A percentile compares a stretch with the other conserved stretches of the same genome.
These are phyloP conservation scores for Rutpela maculata DNA, from an alignment of 2,888 invertebrate species.

Conservation along the genomic window DNA sequence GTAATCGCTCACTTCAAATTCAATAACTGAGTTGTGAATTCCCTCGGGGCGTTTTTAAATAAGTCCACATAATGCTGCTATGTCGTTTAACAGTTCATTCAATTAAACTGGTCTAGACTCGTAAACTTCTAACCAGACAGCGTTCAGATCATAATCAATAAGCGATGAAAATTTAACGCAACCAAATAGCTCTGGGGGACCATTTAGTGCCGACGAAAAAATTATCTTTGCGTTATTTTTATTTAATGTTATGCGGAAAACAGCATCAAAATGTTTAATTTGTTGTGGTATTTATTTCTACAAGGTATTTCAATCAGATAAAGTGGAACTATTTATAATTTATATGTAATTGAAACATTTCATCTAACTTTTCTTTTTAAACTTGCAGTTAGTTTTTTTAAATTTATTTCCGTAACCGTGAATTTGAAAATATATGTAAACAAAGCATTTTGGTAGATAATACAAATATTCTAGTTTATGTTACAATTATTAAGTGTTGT, in stretches of 20 bases:
- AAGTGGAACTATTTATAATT: too few relatives aligned
- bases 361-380: too few relatives aligned
- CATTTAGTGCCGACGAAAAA: neutral
- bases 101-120: conserved; percentile 54
- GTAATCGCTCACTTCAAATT: conserved; percentile 51
- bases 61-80: conserved; percentile 54
- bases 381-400: too few relatives aligned
- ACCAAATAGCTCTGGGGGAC: conserved; percentile 8
- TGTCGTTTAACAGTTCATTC: conserved; percentile 55
- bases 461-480: too few relatives aligned
- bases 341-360: too few relatives aligned
- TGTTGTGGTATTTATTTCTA: too few relatives aligned
- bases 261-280: neutral
- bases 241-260: neutral
- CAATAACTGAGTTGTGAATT: conserved; percentile 53
- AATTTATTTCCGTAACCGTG: too few relatives aligned
- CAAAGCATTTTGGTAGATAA: too few relatives aligned
- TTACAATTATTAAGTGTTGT: too few relatives aligned
- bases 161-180: conserved; percentile 48
- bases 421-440: too few relatives aligned
- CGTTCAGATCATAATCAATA: conserved; percentile 50
- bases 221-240: neutral
- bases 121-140: conserved; percentile 49
- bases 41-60: conserved; percentile 55
- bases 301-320: too few relatives aligned